Base-by-base conservation (phyloP, 2,888 invertebrate genomes). In the Plusia festucae region DNA sequence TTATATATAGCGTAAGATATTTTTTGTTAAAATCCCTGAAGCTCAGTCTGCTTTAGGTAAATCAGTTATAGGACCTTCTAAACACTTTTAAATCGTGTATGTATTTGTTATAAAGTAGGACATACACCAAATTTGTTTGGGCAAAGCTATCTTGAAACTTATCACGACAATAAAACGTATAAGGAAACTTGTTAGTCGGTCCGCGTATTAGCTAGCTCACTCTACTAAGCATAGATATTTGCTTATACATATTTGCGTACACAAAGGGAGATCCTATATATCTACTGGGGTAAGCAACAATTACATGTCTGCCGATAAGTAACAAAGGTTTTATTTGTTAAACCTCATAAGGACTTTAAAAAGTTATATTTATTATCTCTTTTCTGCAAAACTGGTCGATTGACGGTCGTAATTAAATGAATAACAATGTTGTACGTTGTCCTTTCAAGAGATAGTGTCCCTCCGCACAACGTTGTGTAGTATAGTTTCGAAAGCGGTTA, bases 401-500 rank as follows among this genome's bases (percentile, higher is more conserved):
- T 9, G 30, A 30, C 2, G 8, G 46, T 49, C 20, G 18, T 49
- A 18, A 20, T 49, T 9, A 20, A 49, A 20, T 49, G 18, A 9
- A 49, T 49, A 7, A 20, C 16, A 20, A 8, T 18, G 46, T 46
- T 40, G 40, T 40, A n/a, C 13, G 40, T 13, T 13, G 54, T 46
- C n/a, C 20, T 65, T 70, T 16, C 16, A 61, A 40, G 44, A 73
- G 22, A 51, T 44, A 40, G 27, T 57, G 40, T 62, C 15, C 7
- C n/a, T 5, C 15, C 53, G n/a, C 22, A 62, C 18, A 51, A 66
- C 64, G 60, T 68, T 53, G 46, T 71, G 66, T 72, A 74, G 68
- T 70, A 68, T 63, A 70, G 76, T 82, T 82, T 78, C 58, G 80
- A 83, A 79, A 77, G 79, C 77, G 63, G 73, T 70, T 76, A 74